phyloP scores from a whole-genome alignment of 2,113 vertebrate species.

The Mus spicilegus region DNA sequence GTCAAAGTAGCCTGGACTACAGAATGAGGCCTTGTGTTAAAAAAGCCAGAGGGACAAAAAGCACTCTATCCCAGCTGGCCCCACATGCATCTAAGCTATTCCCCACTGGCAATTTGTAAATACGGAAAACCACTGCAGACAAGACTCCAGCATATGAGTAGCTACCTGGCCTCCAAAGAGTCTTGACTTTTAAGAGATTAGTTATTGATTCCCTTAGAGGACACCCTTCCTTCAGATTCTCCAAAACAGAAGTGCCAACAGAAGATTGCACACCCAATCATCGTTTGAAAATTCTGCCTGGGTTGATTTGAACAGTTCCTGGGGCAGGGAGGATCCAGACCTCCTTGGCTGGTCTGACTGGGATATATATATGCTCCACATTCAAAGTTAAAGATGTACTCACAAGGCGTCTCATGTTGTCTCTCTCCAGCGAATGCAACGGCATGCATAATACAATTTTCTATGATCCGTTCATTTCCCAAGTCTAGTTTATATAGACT shows the following conservation, averaged over 20 bases:
- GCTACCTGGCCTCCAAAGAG: neutral
- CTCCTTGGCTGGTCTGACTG: neutral
- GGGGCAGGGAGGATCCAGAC: neutral
- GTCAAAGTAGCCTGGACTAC: neutral
- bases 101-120: neutral
- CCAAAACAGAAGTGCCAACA: neutral
- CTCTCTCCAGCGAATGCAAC: constrained; percentile 3
- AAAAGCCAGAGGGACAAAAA: neutral
- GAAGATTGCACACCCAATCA: neutral
- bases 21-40: neutral
- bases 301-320: neutral
- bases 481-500: constrained; percentile 72
- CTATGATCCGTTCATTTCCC: neutral
- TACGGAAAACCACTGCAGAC: neutral
- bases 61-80: neutral
- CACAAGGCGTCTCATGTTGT: constrained; percentile 76
- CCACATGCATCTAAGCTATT: neutral
- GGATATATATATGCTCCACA: neutral
- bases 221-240: constrained; percentile 13
- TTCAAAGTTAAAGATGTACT: constrained; percentile 74
- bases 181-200: neutral
- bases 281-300: constrained; percentile 50
- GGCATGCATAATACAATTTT: neutral
- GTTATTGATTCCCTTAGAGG: neutral
- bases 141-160: neutral